These are phyloP conservation scores for Monopterus albus DNA, from an alignment of 2,113 vertebrate genomes.

Conservation along the genomic window DNA sequence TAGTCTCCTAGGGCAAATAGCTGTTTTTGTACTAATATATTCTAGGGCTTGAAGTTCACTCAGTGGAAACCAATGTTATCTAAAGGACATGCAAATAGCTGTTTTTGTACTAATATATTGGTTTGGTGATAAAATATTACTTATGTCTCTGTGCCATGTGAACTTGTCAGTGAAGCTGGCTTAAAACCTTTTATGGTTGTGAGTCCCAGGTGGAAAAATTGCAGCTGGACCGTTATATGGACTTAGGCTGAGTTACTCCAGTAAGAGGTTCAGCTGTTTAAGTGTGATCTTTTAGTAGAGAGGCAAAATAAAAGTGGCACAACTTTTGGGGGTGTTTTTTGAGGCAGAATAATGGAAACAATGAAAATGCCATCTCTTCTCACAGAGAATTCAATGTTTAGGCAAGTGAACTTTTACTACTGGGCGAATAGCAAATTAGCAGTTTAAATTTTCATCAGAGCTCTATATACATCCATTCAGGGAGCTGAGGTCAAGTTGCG, in stretches of 20 bases:
- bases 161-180: constrained; percentile 8
- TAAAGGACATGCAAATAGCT: constrained; percentile 3
- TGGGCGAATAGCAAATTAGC: constrained; percentile 58
- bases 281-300: constrained; percentile 7
- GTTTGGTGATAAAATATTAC: constrained; percentile 27
- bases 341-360: constrained; percentile 9
- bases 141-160: constrained; percentile 6
- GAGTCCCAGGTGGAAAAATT: constrained; percentile 38
- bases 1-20: no score
- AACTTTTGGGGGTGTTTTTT: no score
- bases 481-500: constrained; percentile 68
- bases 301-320: constrained; percentile 19
- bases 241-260: constrained; percentile 35
- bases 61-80: no score
- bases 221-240: constrained; percentile 28
- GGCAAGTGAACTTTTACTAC: constrained; percentile 17
- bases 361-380: background rate
- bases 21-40: no score
- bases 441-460: constrained; percentile 69
- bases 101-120: background rate
- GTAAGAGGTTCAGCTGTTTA: constrained; percentile 45
- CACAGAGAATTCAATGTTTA: background rate
- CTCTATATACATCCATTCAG: constrained; percentile 46
- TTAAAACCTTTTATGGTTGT: constrained; percentile 51
- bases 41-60: background rate